These are phyloP conservation scores for Oophaga sylvatica DNA, from an alignment of 2,797 vertebrate genomes.

Conservation along the genomic window DNA sequence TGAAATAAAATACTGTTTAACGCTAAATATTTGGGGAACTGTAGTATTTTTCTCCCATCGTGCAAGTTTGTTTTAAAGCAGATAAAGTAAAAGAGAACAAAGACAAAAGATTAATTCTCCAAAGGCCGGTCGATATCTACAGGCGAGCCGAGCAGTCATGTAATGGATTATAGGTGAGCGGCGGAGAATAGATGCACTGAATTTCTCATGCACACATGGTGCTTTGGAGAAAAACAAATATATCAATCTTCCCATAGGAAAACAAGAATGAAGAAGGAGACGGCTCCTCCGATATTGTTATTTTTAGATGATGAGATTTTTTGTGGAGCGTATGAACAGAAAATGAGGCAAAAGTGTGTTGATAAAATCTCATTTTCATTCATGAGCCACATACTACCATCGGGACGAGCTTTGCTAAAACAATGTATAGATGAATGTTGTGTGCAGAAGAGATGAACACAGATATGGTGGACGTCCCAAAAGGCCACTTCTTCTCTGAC, in stretches of 20 bases:
- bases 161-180: conserved; percentile 41
- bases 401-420: not conserved
- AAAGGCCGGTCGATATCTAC: conserved; percentile 38
- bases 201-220: conserved; percentile 20
- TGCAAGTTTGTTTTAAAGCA: not conserved
- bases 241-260: conserved; percentile 38
- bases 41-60: not conserved
- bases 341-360: not conserved
- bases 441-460: not conserved
- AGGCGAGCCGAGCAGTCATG: conserved; percentile 9
- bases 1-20: not conserved
- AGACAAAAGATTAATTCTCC: conserved; percentile 35
- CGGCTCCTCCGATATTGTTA: conserved; percentile 4
- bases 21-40: not conserved
- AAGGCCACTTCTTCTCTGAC: not conserved
- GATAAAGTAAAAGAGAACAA: conserved; percentile 1
- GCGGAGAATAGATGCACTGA: conserved; percentile 3
- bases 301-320: conserved; percentile 21
- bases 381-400: not conserved
- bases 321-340: not conserved
- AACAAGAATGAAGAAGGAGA: not conserved
- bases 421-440: not conserved
- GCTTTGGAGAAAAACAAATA: conserved; percentile 36
- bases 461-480: not conserved
- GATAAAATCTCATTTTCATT: not conserved